These are phyloP conservation scores for Drosophila incognita DNA, from an alignment of 2,888 invertebrate species.

Conservation along the genomic window DNA sequence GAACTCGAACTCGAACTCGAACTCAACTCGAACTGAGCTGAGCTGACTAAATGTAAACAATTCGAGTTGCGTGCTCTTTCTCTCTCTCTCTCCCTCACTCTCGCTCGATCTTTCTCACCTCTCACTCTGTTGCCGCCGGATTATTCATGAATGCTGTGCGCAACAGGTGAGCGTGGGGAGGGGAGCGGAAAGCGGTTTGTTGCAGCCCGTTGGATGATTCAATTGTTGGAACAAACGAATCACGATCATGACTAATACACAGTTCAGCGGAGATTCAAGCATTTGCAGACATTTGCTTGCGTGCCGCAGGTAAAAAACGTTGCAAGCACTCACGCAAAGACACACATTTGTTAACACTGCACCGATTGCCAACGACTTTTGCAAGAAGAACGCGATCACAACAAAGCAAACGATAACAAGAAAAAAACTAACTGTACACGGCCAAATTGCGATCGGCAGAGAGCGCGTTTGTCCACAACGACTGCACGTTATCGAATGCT, in stretches of 20 bases:
- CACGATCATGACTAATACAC: conserved; percentile 68
- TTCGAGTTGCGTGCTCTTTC: conserved; percentile 41
- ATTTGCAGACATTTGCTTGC: conserved; percentile 32
- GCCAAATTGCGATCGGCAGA: conserved; percentile 33
- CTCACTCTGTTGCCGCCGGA: conserved; percentile 8
- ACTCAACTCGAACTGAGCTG: conserved; percentile 2
- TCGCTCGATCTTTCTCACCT: neutral
- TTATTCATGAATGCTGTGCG: conserved; percentile 53
- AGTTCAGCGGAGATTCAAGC: conserved; percentile 33
- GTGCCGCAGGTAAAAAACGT: conserved; percentile 39
- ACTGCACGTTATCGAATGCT: conserved; percentile 65
- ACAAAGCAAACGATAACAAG: conserved; percentile 42
- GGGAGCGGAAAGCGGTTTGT: neutral
- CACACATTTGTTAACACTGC: conserved; percentile 18
- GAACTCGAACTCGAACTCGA: conserved; percentile 24
- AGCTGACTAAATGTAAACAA: conserved; percentile 61
- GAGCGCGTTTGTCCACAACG: conserved; percentile 46
- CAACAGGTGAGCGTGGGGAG: conserved; percentile 21
- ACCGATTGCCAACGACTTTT: neutral
- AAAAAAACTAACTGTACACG: conserved; percentile 41
- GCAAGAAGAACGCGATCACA: conserved; percentile 43
- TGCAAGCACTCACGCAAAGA: conserved; percentile 15
- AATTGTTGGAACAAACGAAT: conserved; percentile 48
- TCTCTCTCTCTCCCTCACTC: neutral
- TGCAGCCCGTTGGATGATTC: conserved; percentile 60